Conservation (phyloP, 2,888 invertebrate genomes). For the Deilephila porcellus region DNA sequence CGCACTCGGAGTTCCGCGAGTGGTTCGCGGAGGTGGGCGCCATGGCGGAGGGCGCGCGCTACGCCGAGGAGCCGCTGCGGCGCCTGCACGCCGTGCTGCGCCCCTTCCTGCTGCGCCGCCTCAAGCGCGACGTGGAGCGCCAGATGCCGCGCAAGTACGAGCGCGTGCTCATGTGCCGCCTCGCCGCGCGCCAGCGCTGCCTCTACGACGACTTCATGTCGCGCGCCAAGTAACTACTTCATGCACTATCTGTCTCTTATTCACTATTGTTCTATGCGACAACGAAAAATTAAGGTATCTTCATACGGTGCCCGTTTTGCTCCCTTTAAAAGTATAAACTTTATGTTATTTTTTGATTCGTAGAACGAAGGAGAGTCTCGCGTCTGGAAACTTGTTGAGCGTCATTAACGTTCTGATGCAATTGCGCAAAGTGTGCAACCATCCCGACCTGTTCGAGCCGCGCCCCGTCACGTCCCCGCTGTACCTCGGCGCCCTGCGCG, state of each 20-base stretch:
- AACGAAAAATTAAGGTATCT: no score
- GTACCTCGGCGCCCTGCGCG: slow-evolving; percentile 91
- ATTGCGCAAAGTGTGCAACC: slow-evolving; percentile 98
- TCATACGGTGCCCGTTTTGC: no score
- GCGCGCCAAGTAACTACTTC: slow-evolving; percentile 90
- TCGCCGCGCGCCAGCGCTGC: slow-evolving; percentile 98
- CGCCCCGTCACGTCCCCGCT: slow-evolving; percentile 97
- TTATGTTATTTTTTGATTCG: slow-evolving; percentile 8
- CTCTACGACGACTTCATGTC: slow-evolving; percentile 99
- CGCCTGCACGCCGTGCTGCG: slow-evolving; percentile 88
- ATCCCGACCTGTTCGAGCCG: slow-evolving; percentile 98
- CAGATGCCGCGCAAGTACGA: slow-evolving; percentile 98
- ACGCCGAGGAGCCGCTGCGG: slow-evolving; percentile 68
- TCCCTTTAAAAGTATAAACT: no score
- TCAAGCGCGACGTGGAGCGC: slow-evolving; percentile 98
- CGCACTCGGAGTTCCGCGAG: slow-evolving; percentile 97
- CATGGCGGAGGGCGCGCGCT: slow-evolving; percentile 63
- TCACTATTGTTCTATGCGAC: neutral
- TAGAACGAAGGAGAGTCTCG: slow-evolving; percentile 97
- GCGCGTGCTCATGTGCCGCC: slow-evolving; percentile 95
- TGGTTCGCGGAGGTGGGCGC: slow-evolving; percentile 98
- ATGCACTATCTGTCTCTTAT: neutral
- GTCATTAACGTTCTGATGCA: slow-evolving; percentile 99
- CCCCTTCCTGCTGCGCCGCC: slow-evolving; percentile 95
- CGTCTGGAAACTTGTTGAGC: slow-evolving; percentile 96